A percentile compares a stretch with the other conserved stretches of the same genome.
Conservation (phyloP, 2,888 invertebrate genomes). For the Sialis lutaria region DNA sequence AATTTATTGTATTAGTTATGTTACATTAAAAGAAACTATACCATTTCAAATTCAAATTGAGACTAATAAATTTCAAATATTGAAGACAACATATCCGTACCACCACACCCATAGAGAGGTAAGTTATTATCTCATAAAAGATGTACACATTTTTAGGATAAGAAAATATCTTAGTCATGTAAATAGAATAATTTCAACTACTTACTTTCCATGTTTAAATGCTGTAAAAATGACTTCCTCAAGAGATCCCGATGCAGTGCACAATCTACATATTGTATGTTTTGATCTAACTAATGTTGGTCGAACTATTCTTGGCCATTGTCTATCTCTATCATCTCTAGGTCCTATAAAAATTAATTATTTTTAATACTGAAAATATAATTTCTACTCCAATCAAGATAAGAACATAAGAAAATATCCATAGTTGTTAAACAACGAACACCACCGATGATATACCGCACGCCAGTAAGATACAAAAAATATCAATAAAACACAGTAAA, state of each 20-base stretch:
- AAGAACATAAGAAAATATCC: too few species aligned
- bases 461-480: too few species aligned
- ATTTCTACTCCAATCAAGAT: too few species aligned
- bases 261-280: slow-evolving; percentile 62
- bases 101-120: too few species aligned
- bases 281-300: slow-evolving; percentile 49
- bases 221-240: slow-evolving; percentile 62
- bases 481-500: too few species aligned
- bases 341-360: slow-evolving; percentile 18
- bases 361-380: too few species aligned
- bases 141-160: not conserved
- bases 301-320: slow-evolving; percentile 69
- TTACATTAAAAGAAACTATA: slow-evolving; percentile 2
- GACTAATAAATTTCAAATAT: not conserved
- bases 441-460: too few species aligned
- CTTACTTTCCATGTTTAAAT: slow-evolving; percentile 55
- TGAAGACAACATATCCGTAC: too few species aligned
- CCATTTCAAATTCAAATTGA: not conserved
- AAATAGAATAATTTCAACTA: slow-evolving; percentile 9
- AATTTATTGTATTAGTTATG: slow-evolving; percentile 8
- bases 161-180: not conserved
- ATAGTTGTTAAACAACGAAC: too few species aligned
- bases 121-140: not conserved
- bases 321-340: slow-evolving; percentile 28
- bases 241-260: slow-evolving; percentile 54